Percentiles rank a stretch among this genome's conserved stretches.
phyloP scores from a whole-genome alignment of 1,140 invertebrate species.

The Triops longicaudatus region DNA sequence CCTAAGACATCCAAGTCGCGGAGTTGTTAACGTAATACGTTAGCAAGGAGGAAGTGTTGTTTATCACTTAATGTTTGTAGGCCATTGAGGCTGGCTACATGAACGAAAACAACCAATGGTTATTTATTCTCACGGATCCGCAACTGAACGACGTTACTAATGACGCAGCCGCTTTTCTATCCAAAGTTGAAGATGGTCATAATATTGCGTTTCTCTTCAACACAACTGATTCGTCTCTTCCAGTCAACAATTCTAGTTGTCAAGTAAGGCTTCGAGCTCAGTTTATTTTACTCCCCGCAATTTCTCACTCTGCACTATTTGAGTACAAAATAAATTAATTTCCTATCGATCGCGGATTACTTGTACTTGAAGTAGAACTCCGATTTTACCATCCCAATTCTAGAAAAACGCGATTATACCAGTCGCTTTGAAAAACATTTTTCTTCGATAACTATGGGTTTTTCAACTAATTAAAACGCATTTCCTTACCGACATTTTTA shows the following conservation, averaged over 20 bases:
- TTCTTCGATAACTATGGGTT: too few species aligned
- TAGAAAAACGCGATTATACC: too few species aligned
- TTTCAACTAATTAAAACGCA: too few species aligned
- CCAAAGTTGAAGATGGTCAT: conserved; percentile 60
- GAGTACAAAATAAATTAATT: too few species aligned
- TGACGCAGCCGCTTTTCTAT: conserved; percentile 45
- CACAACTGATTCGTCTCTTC: conserved; percentile 40
- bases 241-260: neutral
- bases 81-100: conserved; percentile 56
- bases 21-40: neutral
- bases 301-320: too few species aligned
- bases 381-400: too few species aligned
- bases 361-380: too few species aligned
- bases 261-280: neutral
- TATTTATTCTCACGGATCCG: conserved; percentile 62
- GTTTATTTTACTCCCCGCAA: neutral
- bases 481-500: too few species aligned
- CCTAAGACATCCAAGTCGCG: too few species aligned
- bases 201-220: conserved; percentile 75
- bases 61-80: conserved; percentile 35
- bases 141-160: conserved; percentile 33
- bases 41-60: too few species aligned
- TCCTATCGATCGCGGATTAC: too few species aligned
- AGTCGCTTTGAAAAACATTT: too few species aligned
- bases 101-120: conserved; percentile 62